Conservation (phyloP, 2,113 vertebrate species). For the Laticauda colubrina region DNA sequence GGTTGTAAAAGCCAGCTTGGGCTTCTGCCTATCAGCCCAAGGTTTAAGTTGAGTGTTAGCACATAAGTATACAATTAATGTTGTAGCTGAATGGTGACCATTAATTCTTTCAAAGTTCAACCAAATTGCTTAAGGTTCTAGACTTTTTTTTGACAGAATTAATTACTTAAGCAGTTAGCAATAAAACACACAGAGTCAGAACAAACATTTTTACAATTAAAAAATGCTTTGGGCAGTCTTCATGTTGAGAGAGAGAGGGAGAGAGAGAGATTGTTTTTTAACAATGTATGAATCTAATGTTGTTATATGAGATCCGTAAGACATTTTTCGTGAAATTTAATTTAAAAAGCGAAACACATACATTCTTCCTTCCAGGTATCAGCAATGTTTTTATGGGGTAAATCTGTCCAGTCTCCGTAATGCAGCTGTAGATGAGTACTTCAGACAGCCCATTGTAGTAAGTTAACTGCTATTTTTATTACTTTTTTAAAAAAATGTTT, state of each 20-base stretch:
- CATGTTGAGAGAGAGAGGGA: too few species aligned
- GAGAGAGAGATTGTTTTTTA: neutral
- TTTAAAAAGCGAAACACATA: neutral
- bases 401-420: conserved; percentile 71
- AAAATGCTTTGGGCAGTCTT: neutral
- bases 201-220: neutral
- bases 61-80: neutral
- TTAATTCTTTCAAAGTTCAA: neutral
- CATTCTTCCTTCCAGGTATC: conserved; percentile 67
- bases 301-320: neutral
- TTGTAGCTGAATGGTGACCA: neutral
- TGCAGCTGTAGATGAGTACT: conserved; percentile 73
- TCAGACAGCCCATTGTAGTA: conserved; percentile 76
- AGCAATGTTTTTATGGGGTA: conserved; percentile 76
- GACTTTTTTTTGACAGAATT: neutral
- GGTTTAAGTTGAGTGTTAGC: neutral
- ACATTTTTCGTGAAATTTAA: neutral
- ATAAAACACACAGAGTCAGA: neutral
- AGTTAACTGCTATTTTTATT: conserved; percentile 20
- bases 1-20: neutral
- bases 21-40: neutral
- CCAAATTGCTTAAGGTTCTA: neutral
- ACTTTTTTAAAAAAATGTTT: neutral
- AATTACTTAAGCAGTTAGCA: neutral
- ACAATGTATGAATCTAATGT: neutral